Percentiles rank a stretch among this genome's conserved stretches.
phyloP scores from a whole-genome alignment of 2,113 vertebrate genomes.

The Phyllostomus discolor region DNA sequence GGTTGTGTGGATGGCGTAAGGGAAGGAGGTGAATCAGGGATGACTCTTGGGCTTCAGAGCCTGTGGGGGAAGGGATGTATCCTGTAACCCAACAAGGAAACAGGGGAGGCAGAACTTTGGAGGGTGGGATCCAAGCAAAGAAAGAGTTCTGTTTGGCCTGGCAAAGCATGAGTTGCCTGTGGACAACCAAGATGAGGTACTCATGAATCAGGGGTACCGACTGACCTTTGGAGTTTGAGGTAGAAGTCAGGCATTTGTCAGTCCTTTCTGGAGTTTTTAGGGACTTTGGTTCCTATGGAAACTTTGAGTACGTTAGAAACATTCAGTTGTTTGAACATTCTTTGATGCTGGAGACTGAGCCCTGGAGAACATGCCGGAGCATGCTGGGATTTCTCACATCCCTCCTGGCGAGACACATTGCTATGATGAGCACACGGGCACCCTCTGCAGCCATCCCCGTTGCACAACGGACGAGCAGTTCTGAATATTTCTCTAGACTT shows the following conservation, averaged over 20 bases:
- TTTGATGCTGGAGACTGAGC: background rate
- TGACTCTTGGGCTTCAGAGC: background rate
- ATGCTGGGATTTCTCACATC: background rate
- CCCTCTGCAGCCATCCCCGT: fast-evolving
- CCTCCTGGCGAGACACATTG: background rate
- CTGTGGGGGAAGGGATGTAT: background rate
- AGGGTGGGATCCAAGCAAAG: background rate
- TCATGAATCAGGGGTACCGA: background rate
- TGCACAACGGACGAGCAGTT: background rate
- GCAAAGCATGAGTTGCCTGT: background rate
- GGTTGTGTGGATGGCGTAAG: background rate
- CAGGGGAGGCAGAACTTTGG: background rate
- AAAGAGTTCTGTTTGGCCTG: background rate
- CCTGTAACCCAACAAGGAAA: background rate
- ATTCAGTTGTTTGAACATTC: background rate
- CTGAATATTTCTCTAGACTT: background rate
- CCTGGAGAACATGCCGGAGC: background rate
- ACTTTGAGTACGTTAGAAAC: background rate
- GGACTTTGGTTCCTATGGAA: background rate
- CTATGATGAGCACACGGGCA: background rate
- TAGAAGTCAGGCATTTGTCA: background rate
- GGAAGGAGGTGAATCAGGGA: background rate
- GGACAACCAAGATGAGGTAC: background rate
- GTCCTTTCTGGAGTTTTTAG: background rate
- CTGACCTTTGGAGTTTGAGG: background rate